A percentile compares a stretch with the other conserved stretches of the same genome.
Conservation (phyloP, 2,888 invertebrate genomes). For the Abscondita cerata region DNA sequence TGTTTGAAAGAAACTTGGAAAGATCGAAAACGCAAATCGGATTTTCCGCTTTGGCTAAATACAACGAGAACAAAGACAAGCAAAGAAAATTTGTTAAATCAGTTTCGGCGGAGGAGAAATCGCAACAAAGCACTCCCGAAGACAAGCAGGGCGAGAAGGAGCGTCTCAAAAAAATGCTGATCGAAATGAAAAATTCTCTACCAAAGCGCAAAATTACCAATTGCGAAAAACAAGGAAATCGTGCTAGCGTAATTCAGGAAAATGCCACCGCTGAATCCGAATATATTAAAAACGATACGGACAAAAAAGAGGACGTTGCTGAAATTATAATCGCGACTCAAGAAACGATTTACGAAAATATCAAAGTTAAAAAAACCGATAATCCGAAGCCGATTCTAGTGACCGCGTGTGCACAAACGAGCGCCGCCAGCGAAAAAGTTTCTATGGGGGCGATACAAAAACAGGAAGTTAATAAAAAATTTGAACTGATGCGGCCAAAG, state of each 20-base stretch:
- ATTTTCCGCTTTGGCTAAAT: conserved; percentile 53
- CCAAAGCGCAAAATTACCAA: conserved; percentile 62
- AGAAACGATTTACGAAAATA: conserved; percentile 58
- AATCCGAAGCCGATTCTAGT: conserved; percentile 60
- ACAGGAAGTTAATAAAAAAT: conserved; percentile 49
- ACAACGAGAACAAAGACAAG: conserved; percentile 43
- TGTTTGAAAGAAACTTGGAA: conserved; percentile 48
- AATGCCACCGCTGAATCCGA: conserved; percentile 38
- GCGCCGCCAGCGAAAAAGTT: conserved; percentile 59
- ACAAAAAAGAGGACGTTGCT: conserved; percentile 28
- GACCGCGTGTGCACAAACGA: conserved; percentile 66
- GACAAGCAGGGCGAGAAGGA: conserved; percentile 63
- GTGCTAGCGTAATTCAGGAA: conserved; percentile 54
- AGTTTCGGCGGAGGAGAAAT: conserved; percentile 42
- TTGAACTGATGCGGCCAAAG: conserved; percentile 63
- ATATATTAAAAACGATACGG: neutral
- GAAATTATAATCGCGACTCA: conserved; percentile 56
- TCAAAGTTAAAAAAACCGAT: conserved; percentile 55
- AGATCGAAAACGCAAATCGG: conserved; percentile 57
- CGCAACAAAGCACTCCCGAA: conserved; percentile 53
- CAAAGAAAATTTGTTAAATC: conserved; percentile 43
- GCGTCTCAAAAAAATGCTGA: conserved; percentile 73
- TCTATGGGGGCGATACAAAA: conserved; percentile 47
- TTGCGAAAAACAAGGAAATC: conserved; percentile 46
- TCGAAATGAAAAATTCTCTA: conserved; percentile 79